Base-by-base conservation (phyloP, 1,140 invertebrate species). In the Globodera ellingtonae region DNA sequence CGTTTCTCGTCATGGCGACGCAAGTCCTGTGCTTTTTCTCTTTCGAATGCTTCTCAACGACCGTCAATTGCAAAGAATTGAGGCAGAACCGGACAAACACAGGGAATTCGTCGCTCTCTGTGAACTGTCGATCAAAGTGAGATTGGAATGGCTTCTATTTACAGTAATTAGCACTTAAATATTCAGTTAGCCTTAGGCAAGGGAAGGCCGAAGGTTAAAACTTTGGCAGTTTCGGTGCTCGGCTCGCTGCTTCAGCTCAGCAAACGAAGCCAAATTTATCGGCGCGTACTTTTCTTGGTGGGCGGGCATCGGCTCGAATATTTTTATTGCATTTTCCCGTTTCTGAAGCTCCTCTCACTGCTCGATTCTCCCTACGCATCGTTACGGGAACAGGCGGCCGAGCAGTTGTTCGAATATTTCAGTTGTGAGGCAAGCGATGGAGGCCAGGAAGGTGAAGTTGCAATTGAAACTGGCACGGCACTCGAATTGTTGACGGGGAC, bases 171-270 rank as follows among this genome's bases (percentile, higher is more conserved):
- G 35, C 35, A 35, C 13, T 71, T 82, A 46, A 84, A 52, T 35
- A 69, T 70, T 48, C 75, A 83, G 82, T 24, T 77, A 21, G 50
- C 78, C 13, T 21, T 48, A 35, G 50, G 7, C 6, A 82, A 83
- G 72, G 69, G 80, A 46, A 83, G 67, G 35, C 72, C 84, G 4
- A 82, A 84, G 46, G 44, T 84, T 13, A 85, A 84, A 47, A 69
- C 66, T 35, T 62, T 73, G 44, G 72, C 70, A 21, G 62, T 85
- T 24, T 35, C 44, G 46, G 52, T 72, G n/a, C 59, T 84, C 48
- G 83, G 83, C 44, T 78, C 73, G 48, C 56, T 84, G 21, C 73
- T 84, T n/a, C 66, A 86, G 44, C 50, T 84, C 6, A n/a, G 85
- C 24, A 62, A 35, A 4, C 44, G 46, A 10, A 80, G 74, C 56